Evolutionary conservation across 2,797 vertebrate genomes (phyloP).

Genomic region (Sebastolobus altivelis): DNA sequence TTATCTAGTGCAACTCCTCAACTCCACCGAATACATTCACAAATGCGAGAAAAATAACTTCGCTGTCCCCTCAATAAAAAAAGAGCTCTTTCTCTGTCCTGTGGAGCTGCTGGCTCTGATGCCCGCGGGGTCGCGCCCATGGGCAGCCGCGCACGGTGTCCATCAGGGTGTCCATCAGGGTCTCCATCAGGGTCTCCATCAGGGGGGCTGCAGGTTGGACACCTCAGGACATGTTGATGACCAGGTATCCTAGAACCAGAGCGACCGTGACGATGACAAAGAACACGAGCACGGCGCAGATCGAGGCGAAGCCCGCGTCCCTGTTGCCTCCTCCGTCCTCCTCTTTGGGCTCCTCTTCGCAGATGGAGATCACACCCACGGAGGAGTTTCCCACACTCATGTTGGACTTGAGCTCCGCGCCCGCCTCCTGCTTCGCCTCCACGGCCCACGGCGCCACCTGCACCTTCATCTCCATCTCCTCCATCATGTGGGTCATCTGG

Average conservation of each 20-base stretch:
- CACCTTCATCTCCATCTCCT: constrained; percentile 99
- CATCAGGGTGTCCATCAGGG: neutral
- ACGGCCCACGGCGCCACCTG: constrained; percentile 97
- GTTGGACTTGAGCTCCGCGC: constrained; percentile 93
- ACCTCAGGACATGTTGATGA: constrained; percentile 92
- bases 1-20: constrained; percentile 60
- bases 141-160: constrained; percentile 40
- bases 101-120: constrained; percentile 48
- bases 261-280: constrained; percentile 89
- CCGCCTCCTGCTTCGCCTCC: constrained; percentile 93
- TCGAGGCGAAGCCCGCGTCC: constrained; percentile 78
- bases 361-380: constrained; percentile 88
- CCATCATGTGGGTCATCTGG: constrained; percentile 95
- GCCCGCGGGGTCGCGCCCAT: constrained; percentile 48
- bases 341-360: constrained; percentile 89
- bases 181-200: neutral
- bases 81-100: constrained; percentile 14
- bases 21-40: constrained; percentile 63
- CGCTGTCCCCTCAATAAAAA: constrained; percentile 40
- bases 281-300: constrained; percentile 91
- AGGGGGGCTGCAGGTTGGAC: constrained; percentile 20
- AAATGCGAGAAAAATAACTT: constrained; percentile 49
- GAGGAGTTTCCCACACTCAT: constrained; percentile 91
- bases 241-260: constrained; percentile 91
- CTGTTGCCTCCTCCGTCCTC: constrained; percentile 72